Conservation (phyloP, 2,888 invertebrate species). For the Spicauda simplicius region DNA sequence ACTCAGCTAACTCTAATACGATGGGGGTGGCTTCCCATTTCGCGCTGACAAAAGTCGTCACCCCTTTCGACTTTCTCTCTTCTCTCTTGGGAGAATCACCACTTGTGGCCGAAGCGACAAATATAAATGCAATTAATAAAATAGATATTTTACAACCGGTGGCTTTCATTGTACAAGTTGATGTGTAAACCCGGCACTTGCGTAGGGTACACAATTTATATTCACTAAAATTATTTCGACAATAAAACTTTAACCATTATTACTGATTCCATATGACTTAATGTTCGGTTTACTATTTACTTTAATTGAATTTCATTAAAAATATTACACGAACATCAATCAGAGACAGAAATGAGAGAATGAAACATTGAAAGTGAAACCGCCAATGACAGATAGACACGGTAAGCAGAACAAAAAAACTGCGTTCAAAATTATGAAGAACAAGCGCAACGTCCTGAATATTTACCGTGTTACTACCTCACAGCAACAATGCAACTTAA, state of each 20-base stretch:
- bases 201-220: not conserved
- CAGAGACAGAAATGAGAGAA: not conserved
- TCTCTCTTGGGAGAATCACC: slow-evolving; percentile 60
- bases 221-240: slow-evolving; percentile 5
- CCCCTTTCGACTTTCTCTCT: slow-evolving; percentile 89
- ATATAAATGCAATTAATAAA: slow-evolving; percentile 58
- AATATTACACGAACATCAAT: slow-evolving; percentile 2
- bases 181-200: slow-evolving; percentile 15
- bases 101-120: slow-evolving; percentile 57
- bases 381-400: slow-evolving; percentile 78
- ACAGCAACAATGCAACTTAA: too few species aligned
- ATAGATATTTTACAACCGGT: slow-evolving; percentile 66
- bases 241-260: slow-evolving; percentile 36
- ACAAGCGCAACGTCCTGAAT: too few species aligned
- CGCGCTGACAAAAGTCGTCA: slow-evolving; percentile 94
- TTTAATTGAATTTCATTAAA: not conserved
- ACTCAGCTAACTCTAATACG: slow-evolving; percentile 95
- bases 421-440: slow-evolving; percentile 3
- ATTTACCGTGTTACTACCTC: too few species aligned
- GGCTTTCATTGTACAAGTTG: slow-evolving; percentile 57
- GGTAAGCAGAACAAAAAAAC: slow-evolving; percentile 44
- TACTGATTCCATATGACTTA: not conserved
- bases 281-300: not conserved
- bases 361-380: slow-evolving; percentile 29
- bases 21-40: slow-evolving; percentile 98